Evolutionary conservation across 1,140 invertebrate species (phyloP).

Genomic region (Apis mellifera): Amel_HAv3.1 CM009945.2:6458001-6458500

Average conservation of each 20-base stretch:
- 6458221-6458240: background rate
- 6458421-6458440: conserved; percentile 53
- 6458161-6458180: background rate
- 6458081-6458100: conserved; percentile 2
- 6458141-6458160: background rate
- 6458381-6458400: conserved; percentile 69
- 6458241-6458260: background rate
- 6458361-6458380: conserved; percentile 68
- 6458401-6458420: conserved; percentile 62
- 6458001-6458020: conserved; percentile 3
- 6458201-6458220: background rate
- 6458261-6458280: background rate
- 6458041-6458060: background rate
- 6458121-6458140: conserved; percentile 12
- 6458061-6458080: conserved; percentile 28
- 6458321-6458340: background rate
- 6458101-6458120: background rate
- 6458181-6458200: background rate
- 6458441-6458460: conserved; percentile 30
- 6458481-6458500: conserved; percentile 24
- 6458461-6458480: conserved; percentile 51
- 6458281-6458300: background rate
- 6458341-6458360: conserved; percentile 61
- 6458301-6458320: background rate
- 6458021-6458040: background rate